These are phyloP conservation scores for Ostrea denselamellosa DNA, from an alignment of 1,140 invertebrate species.

Conservation along the genomic window DNA sequence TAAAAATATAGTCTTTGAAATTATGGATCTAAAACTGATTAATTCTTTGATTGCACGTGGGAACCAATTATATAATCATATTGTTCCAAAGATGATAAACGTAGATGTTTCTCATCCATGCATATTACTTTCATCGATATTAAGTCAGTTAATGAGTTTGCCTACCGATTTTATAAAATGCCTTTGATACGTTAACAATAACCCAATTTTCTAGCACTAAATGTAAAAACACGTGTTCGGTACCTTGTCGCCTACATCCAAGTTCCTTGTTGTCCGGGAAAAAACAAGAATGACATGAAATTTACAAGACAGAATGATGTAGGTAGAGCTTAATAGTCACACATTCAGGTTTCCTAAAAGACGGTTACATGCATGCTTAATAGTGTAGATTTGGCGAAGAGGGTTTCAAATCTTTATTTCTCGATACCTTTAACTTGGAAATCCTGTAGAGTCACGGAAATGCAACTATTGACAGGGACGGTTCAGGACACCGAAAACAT, in stretches of 20 bases:
- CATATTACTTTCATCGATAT: background rate
- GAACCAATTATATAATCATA: background rate
- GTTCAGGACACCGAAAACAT: background rate
- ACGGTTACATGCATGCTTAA: background rate
- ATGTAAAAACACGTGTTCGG: conserved; percentile 27
- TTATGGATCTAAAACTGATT: background rate
- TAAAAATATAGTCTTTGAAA: background rate
- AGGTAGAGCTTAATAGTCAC: conserved; percentile 12
- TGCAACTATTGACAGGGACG: background rate
- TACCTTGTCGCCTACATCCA: conserved; percentile 25
- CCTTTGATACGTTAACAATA: background rate
- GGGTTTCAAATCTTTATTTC: background rate
- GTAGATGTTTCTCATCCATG: background rate
- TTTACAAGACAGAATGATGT: conserved; percentile 13
- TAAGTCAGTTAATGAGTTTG: background rate
- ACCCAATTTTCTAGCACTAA: conserved; percentile 35
- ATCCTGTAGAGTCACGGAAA: background rate
- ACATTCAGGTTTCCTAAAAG: background rate
- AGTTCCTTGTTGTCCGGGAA: conserved; percentile 31
- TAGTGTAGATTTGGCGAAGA: background rate
- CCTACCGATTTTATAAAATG: conserved; percentile 30
- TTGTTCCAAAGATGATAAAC: background rate
- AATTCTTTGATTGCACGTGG: background rate
- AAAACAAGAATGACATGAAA: conserved; percentile 28
- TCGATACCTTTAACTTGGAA: background rate